Base-by-base conservation (phyloP, 37 sponge, comb jelly and placozoan genomes). In the Halisarca cf. caerulea region DNA sequence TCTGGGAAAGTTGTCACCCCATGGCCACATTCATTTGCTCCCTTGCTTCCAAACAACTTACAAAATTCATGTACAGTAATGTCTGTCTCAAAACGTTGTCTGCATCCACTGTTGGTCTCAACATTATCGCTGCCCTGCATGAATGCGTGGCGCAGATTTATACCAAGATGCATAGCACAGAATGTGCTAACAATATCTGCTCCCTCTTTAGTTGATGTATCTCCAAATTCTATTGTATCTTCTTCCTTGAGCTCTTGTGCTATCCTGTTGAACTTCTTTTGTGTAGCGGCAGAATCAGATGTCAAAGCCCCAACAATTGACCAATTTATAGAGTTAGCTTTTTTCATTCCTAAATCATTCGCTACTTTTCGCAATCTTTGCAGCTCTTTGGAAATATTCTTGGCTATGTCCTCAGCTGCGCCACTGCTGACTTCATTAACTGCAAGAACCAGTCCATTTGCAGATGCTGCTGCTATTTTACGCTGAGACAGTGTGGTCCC, bases 111-210 rank as follows among this genome's bases (percentile, higher is more conserved):
- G 51, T 47, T 47, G 51, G 51, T 47, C 51, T 47, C 51, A 47
- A 47, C 61, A 20, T 47, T 47, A 47, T 62, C 64, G n/a, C 25
- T 62, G 15, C 64, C 64, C 30, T 62, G 64, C 64, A 89, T 58
- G 80, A 85, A 89, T 2, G 86, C 82, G 43, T 89, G 84, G 62
- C 90, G 80, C 14, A 89, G 80, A 39, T 89, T 89, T 51, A 80
- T 64, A 34, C 86, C 90, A 2, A 89, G 82, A 33, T 89, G 90
- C 90, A 89, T 89, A 1, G 58, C 71, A 81, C 90, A 89, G 44
- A 89, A 85, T 47, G 84, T 89, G 54, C 85, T 73, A 38, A 89
- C 74, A 35, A 88, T 38, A 34, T 88, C 88, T 62, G 25, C 6
- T 30, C 64, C 64, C 25, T n/a, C 64, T 62, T n/a, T n/a, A 30